Evolutionary conservation across 2,797 vertebrate genomes (phyloP).

Genomic region (Merluccius polli): DNA sequence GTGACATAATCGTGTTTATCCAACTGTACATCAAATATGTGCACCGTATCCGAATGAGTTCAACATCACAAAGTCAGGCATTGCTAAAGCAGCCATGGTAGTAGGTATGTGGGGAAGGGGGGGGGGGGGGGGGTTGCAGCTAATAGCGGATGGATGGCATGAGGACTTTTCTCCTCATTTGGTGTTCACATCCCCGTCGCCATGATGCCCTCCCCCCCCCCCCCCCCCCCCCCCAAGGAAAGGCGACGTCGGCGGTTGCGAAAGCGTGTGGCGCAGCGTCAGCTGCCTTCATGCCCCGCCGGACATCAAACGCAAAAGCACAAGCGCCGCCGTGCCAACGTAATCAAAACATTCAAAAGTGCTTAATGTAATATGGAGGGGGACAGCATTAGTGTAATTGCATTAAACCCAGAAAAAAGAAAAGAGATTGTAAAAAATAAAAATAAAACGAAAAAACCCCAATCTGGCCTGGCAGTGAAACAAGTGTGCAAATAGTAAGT

Average conservation of each 20-base stretch:
- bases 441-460: background rate
- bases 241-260: background rate
- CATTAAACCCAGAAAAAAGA: conserved; percentile 14
- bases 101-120: conserved; percentile 11
- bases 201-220: too few species aligned
- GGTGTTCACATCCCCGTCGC: conserved; percentile 12
- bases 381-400: conserved; percentile 35
- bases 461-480: conserved; percentile 21
- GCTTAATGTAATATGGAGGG: conserved; percentile 34
- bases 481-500: conserved; percentile 31
- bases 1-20: background rate
- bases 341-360: conserved; percentile 44
- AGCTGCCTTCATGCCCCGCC: conserved; percentile 36
- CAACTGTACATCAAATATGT: background rate
- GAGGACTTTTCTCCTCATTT: background rate
- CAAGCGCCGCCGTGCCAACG: conserved; percentile 37
- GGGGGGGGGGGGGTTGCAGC: background rate
- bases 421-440: conserved; percentile 10
- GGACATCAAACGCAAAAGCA: conserved; percentile 39
- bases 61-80: too few species aligned
- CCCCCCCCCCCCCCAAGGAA: too few species aligned
- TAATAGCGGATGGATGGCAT: conserved; percentile 9
- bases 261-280: conserved; percentile 29
- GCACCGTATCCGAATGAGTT: background rate
- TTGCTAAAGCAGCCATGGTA: too few species aligned